These are phyloP conservation scores for Oceanodroma tethys DNA, from an alignment of 2,113 vertebrate genomes.

Conservation along the genomic window DNA sequence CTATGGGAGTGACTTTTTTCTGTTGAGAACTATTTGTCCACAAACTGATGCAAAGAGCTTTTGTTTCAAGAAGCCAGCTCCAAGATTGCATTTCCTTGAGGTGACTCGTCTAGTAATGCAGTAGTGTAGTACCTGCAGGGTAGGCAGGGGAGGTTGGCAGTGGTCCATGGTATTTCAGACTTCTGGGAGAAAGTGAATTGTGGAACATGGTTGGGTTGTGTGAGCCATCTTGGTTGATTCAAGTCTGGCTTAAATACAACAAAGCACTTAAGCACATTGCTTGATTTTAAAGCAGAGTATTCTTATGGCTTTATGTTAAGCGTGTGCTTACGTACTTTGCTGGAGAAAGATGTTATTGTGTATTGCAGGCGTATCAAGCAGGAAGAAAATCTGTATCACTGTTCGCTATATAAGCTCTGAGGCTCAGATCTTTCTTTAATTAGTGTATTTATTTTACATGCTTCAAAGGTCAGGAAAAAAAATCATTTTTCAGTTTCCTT, in stretches of 20 bases:
- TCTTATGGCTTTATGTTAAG: not conserved
- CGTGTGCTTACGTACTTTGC: rapidly evolving
- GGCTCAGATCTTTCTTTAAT: not conserved
- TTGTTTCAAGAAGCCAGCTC: not conserved
- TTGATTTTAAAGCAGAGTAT: not conserved
- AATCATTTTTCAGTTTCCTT: not conserved
- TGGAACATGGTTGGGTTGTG: not conserved
- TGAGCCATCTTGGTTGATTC: not conserved
- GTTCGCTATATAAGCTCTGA: not conserved
- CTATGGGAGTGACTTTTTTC: not conserved
- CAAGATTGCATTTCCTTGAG: not conserved
- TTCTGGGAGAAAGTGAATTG: not conserved
- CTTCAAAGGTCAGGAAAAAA: not conserved
- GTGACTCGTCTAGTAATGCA: not conserved
- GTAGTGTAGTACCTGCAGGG: not conserved
- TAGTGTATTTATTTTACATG: not conserved
- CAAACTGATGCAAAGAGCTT: not conserved
- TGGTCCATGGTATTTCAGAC: not conserved
- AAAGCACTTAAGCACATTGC: not conserved
- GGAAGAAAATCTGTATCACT: not conserved
- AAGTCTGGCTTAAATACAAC: not conserved
- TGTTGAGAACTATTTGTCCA: not conserved
- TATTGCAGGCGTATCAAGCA: not conserved
- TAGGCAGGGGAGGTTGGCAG: not conserved
- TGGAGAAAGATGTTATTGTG: not conserved